Evolutionary conservation across 92 coral and sea anemone species (phyloP).

Genomic region (Scolanthus callimorphus): DNA sequence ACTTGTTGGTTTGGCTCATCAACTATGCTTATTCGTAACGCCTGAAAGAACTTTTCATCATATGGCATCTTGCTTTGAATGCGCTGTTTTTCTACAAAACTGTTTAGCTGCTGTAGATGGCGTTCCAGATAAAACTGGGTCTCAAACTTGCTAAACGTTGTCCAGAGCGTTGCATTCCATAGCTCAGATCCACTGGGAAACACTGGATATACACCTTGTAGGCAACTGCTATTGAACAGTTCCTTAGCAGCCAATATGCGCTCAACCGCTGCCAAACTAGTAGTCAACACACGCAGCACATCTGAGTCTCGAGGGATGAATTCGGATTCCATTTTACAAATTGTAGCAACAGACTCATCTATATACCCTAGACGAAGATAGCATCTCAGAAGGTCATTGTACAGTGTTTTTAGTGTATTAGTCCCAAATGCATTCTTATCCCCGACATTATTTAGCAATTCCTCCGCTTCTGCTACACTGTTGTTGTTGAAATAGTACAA

Average conservation of each 20-base stretch:
- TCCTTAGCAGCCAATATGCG: conserved; percentile 38
- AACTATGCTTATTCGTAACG: conserved; percentile 38
- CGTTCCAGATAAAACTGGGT: conserved; percentile 63
- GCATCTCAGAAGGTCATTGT: conserved; percentile 46
- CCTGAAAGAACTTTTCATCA: conserved; percentile 43
- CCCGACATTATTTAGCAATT: conserved; percentile 54
- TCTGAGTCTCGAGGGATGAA: conserved; percentile 43
- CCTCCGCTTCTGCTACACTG: conserved; percentile 30
- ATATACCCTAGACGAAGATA: conserved; percentile 39
- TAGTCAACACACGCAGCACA: conserved; percentile 55
- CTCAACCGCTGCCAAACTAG: conserved; percentile 55
- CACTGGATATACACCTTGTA: conserved; percentile 51
- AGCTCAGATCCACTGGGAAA: conserved; percentile 30
- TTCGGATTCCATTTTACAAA: conserved; percentile 44
- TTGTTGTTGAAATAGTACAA: conserved; percentile 20
- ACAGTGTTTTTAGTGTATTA: conserved; percentile 25
- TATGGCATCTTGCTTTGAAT: conserved; percentile 24
- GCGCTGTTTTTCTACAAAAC: conserved; percentile 27
- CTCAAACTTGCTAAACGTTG: conserved; percentile 58
- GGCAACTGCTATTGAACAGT: conserved; percentile 52
- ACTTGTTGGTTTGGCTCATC: conserved; percentile 13
- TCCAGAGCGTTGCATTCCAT: conserved; percentile 52
- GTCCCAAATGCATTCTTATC: conserved; percentile 51
- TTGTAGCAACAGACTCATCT: conserved; percentile 39
- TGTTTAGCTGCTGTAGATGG: conserved; percentile 49